Conservation (phyloP, 2,797 vertebrate species). For the Paratrypauchen microcephalus region DNA sequence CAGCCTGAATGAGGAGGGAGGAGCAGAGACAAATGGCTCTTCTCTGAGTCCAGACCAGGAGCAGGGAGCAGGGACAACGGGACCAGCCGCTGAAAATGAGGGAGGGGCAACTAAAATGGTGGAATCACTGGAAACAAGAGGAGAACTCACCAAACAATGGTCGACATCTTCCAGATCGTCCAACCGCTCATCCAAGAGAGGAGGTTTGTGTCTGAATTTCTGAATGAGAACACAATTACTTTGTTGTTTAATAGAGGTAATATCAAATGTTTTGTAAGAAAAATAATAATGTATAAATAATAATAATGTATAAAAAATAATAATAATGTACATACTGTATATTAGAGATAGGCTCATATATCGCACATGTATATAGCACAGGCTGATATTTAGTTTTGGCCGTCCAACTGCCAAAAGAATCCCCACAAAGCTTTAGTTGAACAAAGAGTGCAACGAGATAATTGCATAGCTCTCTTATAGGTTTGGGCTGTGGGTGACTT, state of each 20-base stretch:
- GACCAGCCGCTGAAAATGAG: slow-evolving; percentile 52
- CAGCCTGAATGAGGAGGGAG: slow-evolving; percentile 80
- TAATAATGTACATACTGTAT: no score
- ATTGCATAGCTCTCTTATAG: no score
- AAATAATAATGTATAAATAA: no score
- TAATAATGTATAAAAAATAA: no score
- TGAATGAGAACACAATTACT: not conserved
- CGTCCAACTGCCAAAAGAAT: no score
- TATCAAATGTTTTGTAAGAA: not conserved
- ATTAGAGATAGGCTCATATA: no score
- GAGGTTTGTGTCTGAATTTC: slow-evolving; percentile 77
- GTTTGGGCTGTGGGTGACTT: no score
- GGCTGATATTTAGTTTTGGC: no score
- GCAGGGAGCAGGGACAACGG: slow-evolving; percentile 50
- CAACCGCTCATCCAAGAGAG: slow-evolving; percentile 89
- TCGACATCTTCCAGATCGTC: slow-evolving; percentile 95
- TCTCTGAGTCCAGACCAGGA: slow-evolving; percentile 73
- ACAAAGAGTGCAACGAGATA: no score
- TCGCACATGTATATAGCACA: no score
- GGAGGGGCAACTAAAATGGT: slow-evolving; percentile 60
- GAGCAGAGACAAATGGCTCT: slow-evolving; percentile 68
- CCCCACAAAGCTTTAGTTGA: no score
- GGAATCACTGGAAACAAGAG: slow-evolving; percentile 77
- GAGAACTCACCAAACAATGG: slow-evolving; percentile 95
- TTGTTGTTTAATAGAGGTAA: not conserved